Percentiles rank a stretch among this genome's conserved stretches.
These are phyloP conservation scores for Sitta europaea DNA, from an alignment of 2,113 vertebrate species.

Conservation along the genomic window DNA sequence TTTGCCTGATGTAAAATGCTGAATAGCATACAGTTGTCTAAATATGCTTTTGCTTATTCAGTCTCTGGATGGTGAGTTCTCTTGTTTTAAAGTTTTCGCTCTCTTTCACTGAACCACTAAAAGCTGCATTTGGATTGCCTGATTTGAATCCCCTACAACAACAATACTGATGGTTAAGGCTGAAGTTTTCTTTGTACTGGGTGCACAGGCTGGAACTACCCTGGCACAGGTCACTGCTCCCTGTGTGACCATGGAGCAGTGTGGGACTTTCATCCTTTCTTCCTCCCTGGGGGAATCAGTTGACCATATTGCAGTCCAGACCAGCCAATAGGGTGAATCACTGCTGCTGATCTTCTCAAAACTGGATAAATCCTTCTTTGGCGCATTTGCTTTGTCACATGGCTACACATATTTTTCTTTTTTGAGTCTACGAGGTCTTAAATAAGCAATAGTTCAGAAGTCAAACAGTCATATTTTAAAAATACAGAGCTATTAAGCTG, in stretches of 20 bases:
- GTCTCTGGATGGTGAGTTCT: neutral
- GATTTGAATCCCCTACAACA: neutral
- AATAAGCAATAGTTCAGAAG: slow-evolving; percentile 23
- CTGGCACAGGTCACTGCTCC: neutral
- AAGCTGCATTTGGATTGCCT: neutral
- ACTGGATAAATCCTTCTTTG: neutral
- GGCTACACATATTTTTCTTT: slow-evolving; percentile 8
- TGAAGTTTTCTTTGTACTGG: neutral
- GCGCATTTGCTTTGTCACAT: neutral
- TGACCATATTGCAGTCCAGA: neutral
- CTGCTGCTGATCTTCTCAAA: slow-evolving; percentile 6
- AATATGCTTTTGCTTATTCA: slow-evolving; percentile 51
- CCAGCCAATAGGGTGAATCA: slow-evolving; percentile 18
- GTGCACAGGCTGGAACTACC: neutral
- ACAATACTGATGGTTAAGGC: neutral
- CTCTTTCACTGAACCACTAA: neutral
- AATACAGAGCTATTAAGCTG: neutral
- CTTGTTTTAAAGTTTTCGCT: slow-evolving; percentile 2
- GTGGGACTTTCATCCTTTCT: neutral
- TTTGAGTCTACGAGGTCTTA: neutral
- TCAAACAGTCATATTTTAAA: neutral
- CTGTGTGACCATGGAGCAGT: neutral
- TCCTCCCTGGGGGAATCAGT: neutral
- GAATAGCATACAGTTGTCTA: slow-evolving; percentile 44
- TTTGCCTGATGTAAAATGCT: neutral